Evolutionary conservation across 1,140 invertebrate species (phyloP).

Genomic region (Oedothorax gibbosus): DNA sequence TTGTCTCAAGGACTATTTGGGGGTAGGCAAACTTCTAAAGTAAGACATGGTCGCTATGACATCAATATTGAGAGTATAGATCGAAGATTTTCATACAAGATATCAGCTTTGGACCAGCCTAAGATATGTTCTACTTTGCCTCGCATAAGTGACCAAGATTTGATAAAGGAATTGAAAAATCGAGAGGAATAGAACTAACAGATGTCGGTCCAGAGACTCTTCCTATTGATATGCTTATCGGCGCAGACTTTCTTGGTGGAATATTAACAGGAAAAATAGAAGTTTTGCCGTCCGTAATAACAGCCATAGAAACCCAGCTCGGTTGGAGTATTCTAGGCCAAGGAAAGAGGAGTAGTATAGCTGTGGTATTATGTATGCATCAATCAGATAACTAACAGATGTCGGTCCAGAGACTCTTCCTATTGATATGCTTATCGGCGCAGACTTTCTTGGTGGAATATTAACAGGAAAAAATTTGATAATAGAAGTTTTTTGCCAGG

Average conservation of each 20-base stretch:
- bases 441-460: neutral
- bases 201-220: neutral
- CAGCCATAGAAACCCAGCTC: neutral
- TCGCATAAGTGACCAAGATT: neutral
- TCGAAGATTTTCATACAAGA: neutral
- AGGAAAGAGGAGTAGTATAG: neutral
- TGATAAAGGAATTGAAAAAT: neutral
- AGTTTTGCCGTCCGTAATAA: neutral
- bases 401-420: neutral
- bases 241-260: neutral
- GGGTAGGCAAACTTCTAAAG: neutral
- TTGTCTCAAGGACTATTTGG: conserved; percentile 8
- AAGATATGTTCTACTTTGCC: neutral
- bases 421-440: neutral
- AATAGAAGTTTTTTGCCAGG: too few species aligned
- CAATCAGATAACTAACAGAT: neutral
- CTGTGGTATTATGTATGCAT: too few species aligned
- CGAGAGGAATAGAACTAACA: neutral
- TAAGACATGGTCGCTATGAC: neutral
- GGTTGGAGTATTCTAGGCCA: conserved; percentile 3
- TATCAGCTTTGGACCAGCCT: neutral
- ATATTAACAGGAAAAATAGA: neutral
- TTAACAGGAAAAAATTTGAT: neutral
- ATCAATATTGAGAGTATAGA: neutral
- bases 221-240: neutral